Base-by-base conservation (phyloP, 2,888 invertebrate species). In the Caenorhabditis zanzibari region DNA sequence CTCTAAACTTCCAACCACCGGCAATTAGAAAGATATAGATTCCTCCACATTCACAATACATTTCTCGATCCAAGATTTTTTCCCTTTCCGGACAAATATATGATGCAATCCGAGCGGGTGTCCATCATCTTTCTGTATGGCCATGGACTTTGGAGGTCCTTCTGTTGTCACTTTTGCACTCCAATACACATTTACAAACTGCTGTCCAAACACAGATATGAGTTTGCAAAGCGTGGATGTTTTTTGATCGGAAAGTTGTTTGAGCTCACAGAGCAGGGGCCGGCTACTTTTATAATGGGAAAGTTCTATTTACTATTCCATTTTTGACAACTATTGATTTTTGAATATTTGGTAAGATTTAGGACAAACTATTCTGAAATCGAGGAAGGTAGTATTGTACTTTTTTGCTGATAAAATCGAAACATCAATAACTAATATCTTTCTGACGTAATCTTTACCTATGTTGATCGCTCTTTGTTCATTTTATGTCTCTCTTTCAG, bases 71-170 rank as follows among this genome's bases (percentile, higher is more conserved):
- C 4, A 32, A 32, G 5, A 22, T 54, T 24, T 32, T 14, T 22
- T 14, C n/a, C 14, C 35, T 38, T 12, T n/a, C 35, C 24, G 22
- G 22, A 35, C 24, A 26, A n/a, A 58, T 58, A 73, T 74, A 64
- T 74, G 74, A 74, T 74, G 74, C 74, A 74, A 74, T 74, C 74
- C 54, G 38, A 41, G 44, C 32, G 61, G 14, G 44, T 63, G 58
- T 58, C 52, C 73, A 38, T 63, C 26, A 63, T 54, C 16, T 1
- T 49, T 61, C 32, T 41, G 26, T 10, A n/a, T 41, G 35, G 19
- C 44, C 38, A 68, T 41, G 24, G 47, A 35, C 22, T 58, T 71
- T 4, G n/a, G 52, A n/a, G 58, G 26, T 56, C 54, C 19, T 38
- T 47, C 32, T n/a, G 38, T 56, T 74, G 54, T 64, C 63, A 63